phyloP scores from a whole-genome alignment of 2,888 invertebrate genomes.

The Synergus gifuensis region DNA sequence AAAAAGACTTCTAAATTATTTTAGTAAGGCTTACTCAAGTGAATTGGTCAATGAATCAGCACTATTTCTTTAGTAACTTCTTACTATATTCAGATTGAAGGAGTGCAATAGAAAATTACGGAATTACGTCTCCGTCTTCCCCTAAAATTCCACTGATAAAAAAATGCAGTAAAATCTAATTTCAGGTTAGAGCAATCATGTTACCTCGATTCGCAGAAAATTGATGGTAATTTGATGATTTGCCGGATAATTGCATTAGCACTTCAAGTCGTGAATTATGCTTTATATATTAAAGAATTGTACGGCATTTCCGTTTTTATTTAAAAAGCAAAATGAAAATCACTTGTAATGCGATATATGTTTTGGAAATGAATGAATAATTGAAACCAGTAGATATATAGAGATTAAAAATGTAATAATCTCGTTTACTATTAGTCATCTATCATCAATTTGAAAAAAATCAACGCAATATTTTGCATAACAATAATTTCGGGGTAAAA shows the following conservation, averaged over 20 bases:
- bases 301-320: background rate
- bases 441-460: background rate
- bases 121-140: constrained; percentile 45
- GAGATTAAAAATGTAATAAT: background rate
- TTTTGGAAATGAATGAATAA: background rate
- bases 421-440: background rate
- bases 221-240: constrained; percentile 20
- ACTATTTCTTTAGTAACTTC: too few relatives aligned
- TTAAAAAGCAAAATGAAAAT: background rate
- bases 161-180: background rate
- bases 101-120: constrained; percentile 46
- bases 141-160: constrained; percentile 3
- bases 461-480: background rate
- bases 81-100: too few relatives aligned
- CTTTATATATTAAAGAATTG: too few relatives aligned
- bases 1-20: too few relatives aligned
- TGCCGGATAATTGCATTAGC: background rate
- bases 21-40: too few relatives aligned
- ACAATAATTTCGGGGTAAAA: background rate
- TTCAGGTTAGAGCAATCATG: constrained; percentile 1
- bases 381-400: background rate
- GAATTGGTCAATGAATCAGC: too few relatives aligned
- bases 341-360: constrained; percentile 4
- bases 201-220: constrained; percentile 3
- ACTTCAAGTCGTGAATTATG: too few relatives aligned